phyloP scores from a whole-genome alignment of 2,797 vertebrate species.

The Gallirallus australis region DNA sequence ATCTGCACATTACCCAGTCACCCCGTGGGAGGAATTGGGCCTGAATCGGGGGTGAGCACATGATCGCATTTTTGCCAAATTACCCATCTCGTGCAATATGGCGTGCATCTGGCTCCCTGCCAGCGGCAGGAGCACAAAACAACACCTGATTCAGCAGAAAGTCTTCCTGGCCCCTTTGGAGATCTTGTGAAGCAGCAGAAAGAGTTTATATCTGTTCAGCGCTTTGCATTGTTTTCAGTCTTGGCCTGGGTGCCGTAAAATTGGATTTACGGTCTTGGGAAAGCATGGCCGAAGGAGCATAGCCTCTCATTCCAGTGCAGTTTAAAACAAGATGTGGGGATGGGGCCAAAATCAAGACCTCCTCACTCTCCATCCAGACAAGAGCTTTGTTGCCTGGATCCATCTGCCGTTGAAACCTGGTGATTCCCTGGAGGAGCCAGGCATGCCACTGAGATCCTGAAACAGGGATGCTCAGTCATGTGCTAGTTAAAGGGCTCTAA shows the following conservation, averaged over 20 bases:
- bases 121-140: neutral
- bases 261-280: neutral
- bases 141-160: slow-evolving; percentile 71
- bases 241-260: slow-evolving; percentile 42
- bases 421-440: neutral
- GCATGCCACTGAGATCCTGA: neutral
- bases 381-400: neutral
- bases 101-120: slow-evolving; percentile 40
- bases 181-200: slow-evolving; percentile 61
- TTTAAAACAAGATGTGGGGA: neutral
- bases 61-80: slow-evolving; percentile 55
- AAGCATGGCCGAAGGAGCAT: slow-evolving; percentile 3
- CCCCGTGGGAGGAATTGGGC: slow-evolving; percentile 56
- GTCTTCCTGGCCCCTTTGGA: slow-evolving; percentile 49
- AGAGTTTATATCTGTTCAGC: slow-evolving; percentile 54
- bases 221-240: slow-evolving; percentile 22
- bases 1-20: slow-evolving; percentile 5
- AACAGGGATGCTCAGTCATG: neutral
- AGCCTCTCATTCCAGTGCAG: neutral
- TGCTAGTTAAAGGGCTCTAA: slow-evolving; percentile 57
- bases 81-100: slow-evolving; percentile 46
- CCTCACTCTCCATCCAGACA: neutral
- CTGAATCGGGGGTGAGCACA: slow-evolving; percentile 54
- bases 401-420: neutral
- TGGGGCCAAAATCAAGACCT: neutral